Evolutionary conservation across 2,888 invertebrate genomes (phyloP).

Genomic region (Ophion costatus): DNA sequence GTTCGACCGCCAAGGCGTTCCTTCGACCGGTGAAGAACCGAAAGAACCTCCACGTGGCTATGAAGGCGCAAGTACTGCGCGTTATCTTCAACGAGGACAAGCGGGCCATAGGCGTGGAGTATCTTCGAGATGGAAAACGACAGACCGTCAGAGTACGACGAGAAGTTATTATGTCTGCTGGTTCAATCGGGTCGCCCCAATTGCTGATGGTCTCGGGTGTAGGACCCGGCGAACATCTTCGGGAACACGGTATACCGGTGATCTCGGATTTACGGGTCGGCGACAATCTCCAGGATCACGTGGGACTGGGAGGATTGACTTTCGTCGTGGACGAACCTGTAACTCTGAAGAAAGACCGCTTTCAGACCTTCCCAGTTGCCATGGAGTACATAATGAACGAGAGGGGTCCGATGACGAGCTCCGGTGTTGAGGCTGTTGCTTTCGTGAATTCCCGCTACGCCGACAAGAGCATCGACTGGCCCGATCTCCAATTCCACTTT

Average conservation of each 20-base stretch:
- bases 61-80: conserved; percentile 90
- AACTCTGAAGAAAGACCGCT: conserved; percentile 90
- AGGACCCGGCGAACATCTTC: conserved; percentile 91
- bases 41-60: conserved; percentile 91
- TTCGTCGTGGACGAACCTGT: conserved; percentile 93
- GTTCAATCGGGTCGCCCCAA: conserved; percentile 95
- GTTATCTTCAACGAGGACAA: conserved; percentile 89
- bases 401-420: conserved; percentile 92
- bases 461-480: conserved; percentile 90
- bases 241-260: conserved; percentile 89
- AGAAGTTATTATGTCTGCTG: conserved; percentile 94
- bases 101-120: conserved; percentile 91
- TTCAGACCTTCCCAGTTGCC: conserved; percentile 90
- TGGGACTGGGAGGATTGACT: conserved; percentile 93
- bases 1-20: conserved; percentile 94
- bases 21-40: conserved; percentile 91
- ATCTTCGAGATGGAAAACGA: conserved; percentile 87
- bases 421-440: conserved; percentile 93
- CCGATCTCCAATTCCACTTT: conserved; percentile 95
- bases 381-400: conserved; percentile 93
- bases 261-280: conserved; percentile 91
- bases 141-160: conserved; percentile 89
- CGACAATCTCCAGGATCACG: conserved; percentile 94
- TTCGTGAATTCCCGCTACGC: conserved; percentile 95
- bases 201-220: conserved; percentile 96